Evolutionary conservation across 2,797 vertebrate genomes (phyloP), one percentile per base, ranked within the genome.

Genomic region (Ataeniobius toweri): DNA sequence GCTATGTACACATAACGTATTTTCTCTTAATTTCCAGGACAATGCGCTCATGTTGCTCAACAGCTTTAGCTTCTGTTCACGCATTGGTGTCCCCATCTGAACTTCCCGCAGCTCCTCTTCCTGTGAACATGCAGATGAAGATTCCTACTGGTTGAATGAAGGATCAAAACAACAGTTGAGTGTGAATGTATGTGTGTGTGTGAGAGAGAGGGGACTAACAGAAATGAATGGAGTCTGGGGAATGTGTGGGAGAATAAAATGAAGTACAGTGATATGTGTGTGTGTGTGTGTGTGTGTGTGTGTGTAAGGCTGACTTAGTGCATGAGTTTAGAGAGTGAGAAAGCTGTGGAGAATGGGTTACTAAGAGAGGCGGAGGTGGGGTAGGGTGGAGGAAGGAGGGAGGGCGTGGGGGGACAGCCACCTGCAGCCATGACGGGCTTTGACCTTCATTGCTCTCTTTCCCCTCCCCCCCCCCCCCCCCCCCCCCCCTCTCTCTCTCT

Each of bases 51-150:
- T 81, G 75, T 74, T 74, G 71, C 79, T 80, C 73, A 61, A 70
- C 77, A 68, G 85, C 85, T 86, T 69, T 80, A 74, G 63, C 80
- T 96, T 95, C 96, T 96, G 95, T 96, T 96, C 95, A 94, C 94
- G 94, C 95, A 93, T 96, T 94, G 95, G 96, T 97, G 97, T 97
- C 96, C 96, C 96, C 93, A 96, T 86, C 94, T 97, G 97, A 97
- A 96, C 96, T 95, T 96, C 88, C 90, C 95, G 93, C 80, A 86
- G 93, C 94, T 96, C 96, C 78, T 85, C 80, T 78, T 73, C 81
- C 74, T 78, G 85, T 80, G 88, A 92, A 89, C 90, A 89, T 92
- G 90, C 89, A 81, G 86, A 91, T 87, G 82, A 90, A 84, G 86
- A 78, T 87, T 94, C 80, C 84, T 87, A 88, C 86, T 89, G 89